Percentiles rank a stretch among this genome's conserved stretches.
phyloP scores from a whole-genome alignment of 2,888 invertebrate species.

The Eulithis prunata region DNA sequence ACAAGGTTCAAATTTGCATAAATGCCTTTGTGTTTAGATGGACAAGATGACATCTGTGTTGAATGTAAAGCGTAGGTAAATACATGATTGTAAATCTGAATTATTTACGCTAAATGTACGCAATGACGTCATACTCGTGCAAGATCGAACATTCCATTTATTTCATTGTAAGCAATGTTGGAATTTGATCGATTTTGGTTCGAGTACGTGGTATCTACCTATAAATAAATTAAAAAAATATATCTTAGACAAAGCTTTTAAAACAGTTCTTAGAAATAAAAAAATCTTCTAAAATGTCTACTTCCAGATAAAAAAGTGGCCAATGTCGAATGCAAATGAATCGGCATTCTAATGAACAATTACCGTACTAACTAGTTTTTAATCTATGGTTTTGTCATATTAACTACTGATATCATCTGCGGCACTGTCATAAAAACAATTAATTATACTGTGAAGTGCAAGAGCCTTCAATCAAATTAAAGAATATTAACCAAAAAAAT shows the following conservation, averaged over 20 bases:
- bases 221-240: too few relatives aligned
- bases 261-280: neutral
- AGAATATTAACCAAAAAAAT: constrained; percentile 5
- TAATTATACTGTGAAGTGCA: constrained; percentile 9
- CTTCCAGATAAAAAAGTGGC: constrained; percentile 20
- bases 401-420: constrained; percentile 17
- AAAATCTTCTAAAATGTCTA: neutral
- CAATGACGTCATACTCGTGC: constrained; percentile 6
- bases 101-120: constrained; percentile 24
- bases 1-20: constrained; percentile 28
- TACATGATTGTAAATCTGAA: constrained; percentile 19
- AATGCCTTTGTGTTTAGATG: constrained; percentile 22
- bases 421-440: neutral
- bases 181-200: too few relatives aligned
- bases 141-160: neutral
- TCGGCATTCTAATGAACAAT: constrained; percentile 16
- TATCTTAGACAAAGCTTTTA: too few relatives aligned
- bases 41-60: constrained; percentile 35
- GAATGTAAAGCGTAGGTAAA: constrained; percentile 39
- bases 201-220: too few relatives aligned
- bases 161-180: too few relatives aligned
- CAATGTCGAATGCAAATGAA: constrained; percentile 42
- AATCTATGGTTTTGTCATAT: constrained; percentile 19
- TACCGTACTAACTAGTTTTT: constrained; percentile 21
- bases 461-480: constrained; percentile 19